Conservation (phyloP, 2,888 invertebrate genomes). For the Psylliodes chrysocephalus region DNA sequence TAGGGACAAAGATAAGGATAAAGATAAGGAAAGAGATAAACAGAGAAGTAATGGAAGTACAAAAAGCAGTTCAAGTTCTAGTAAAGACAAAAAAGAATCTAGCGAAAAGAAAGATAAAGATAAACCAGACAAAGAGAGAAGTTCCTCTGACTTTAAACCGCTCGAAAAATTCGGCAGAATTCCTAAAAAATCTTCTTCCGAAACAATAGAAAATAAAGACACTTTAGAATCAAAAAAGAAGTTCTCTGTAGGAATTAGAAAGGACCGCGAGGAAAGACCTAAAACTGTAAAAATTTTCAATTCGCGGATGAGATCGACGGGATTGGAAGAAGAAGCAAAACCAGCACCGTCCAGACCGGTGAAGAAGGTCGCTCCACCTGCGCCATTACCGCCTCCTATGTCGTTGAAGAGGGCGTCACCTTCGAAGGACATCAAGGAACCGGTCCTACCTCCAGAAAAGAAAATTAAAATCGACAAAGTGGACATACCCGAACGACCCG, state of each 20-base stretch:
- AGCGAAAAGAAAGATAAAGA: slow-evolving; percentile 58
- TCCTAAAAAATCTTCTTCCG: slow-evolving; percentile 73
- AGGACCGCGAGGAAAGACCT: slow-evolving; percentile 76
- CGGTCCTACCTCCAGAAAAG: slow-evolving; percentile 76
- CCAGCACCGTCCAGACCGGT: slow-evolving; percentile 82
- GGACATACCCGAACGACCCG: slow-evolving; percentile 74
- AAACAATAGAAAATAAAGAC: slow-evolving; percentile 61
- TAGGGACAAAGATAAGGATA: slow-evolving; percentile 53
- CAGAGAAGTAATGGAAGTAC: slow-evolving; percentile 35
- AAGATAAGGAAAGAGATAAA: slow-evolving; percentile 57
- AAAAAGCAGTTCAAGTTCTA: slow-evolving; percentile 43
- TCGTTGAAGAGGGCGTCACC: slow-evolving; percentile 62
- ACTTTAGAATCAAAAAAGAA: slow-evolving; percentile 63
- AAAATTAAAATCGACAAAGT: slow-evolving; percentile 73
- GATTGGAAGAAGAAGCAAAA: slow-evolving; percentile 86
- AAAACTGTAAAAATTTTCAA: slow-evolving; percentile 93
- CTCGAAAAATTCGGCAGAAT: slow-evolving; percentile 82
- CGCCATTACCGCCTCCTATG: slow-evolving; percentile 61
- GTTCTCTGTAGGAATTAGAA: slow-evolving; percentile 84
- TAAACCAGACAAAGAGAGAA: slow-evolving; percentile 72
- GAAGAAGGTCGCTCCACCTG: slow-evolving; percentile 66
- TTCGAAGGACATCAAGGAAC: slow-evolving; percentile 51
- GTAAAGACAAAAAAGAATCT: slow-evolving; percentile 60
- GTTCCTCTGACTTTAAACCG: slow-evolving; percentile 74
- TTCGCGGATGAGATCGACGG: slow-evolving; percentile 92